Conservation (phyloP, 64 coral and sea anemone genomes). For the Dendronephthya gigantea region DNA sequence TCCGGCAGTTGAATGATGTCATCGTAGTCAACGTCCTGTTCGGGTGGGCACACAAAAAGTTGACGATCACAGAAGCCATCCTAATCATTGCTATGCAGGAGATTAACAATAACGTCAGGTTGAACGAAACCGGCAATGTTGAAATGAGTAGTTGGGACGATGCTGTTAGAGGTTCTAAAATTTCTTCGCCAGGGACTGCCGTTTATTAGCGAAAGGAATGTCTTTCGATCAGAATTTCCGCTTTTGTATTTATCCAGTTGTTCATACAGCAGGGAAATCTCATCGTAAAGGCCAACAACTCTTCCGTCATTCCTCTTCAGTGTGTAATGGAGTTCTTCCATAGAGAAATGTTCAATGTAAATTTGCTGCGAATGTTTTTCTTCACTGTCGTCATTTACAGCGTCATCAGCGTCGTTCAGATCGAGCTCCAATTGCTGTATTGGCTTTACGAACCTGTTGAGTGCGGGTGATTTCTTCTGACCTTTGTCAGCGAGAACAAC, state of each 20-base stretch:
- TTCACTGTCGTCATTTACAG: conserved; percentile 13
- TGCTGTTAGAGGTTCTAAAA: conserved; percentile 31
- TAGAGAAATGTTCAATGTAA: conserved; percentile 41
- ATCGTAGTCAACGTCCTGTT: conserved; percentile 42
- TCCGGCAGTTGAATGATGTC: conserved; percentile 4
- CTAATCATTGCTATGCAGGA: conserved; percentile 39
- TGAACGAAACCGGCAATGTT: conserved; percentile 57
- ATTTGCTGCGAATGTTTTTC: background rate
- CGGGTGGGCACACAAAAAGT: conserved; percentile 41
- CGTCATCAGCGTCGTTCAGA: background rate
- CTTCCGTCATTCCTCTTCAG: conserved; percentile 45
- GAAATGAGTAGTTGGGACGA: conserved; percentile 37
- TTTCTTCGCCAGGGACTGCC: conserved; percentile 31
- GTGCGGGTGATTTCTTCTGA: conserved; percentile 25
- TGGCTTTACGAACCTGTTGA: conserved; percentile 28
- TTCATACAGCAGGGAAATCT: conserved; percentile 46
- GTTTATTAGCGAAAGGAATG: conserved; percentile 31
- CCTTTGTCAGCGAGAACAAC: conserved; percentile 20
- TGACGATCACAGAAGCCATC: conserved; percentile 40
- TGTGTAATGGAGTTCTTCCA: conserved; percentile 51
- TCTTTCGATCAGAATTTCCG: conserved; percentile 40
- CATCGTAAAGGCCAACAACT: conserved; percentile 51
- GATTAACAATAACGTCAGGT: conserved; percentile 30
- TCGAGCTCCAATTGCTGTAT: conserved; percentile 28
- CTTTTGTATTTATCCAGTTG: conserved; percentile 52